These are phyloP conservation scores for Leptinotarsa rubiginosa DNA, from an alignment of 2,888 invertebrate genomes.

Conservation along the genomic window DNA sequence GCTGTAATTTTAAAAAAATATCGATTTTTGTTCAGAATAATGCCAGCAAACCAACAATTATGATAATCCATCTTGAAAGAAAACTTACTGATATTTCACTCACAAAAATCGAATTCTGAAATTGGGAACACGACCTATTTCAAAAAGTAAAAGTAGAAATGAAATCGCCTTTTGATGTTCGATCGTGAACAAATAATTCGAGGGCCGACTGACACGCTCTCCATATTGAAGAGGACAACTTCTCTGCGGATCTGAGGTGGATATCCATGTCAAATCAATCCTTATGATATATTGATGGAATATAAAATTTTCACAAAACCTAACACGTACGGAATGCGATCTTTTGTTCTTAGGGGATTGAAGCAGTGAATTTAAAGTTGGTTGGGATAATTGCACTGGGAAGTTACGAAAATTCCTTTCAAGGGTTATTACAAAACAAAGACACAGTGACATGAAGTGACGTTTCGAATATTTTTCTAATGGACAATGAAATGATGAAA, in stretches of 20 bases:
- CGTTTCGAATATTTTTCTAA: no score
- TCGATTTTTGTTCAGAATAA: not conserved
- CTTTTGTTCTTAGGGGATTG: conserved; percentile 16
- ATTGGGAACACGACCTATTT: not conserved
- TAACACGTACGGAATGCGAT: conserved; percentile 16
- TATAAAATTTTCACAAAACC: conserved; percentile 19
- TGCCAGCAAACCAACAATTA: not conserved
- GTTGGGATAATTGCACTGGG: conserved; percentile 6
- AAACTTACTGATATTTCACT: not conserved
- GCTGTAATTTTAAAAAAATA: not conserved
- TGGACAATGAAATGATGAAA: no score
- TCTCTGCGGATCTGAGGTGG: conserved; percentile 36
- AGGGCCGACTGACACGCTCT: conserved; percentile 31
- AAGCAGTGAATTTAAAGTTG: conserved; percentile 4
- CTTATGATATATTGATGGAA: conserved; percentile 33
- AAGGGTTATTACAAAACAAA: not conserved
- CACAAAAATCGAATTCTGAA: not conserved
- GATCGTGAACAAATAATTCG: conserved; percentile 35
- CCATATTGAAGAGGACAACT: conserved; percentile 38
- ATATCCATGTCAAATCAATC: conserved; percentile 40
- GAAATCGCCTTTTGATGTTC: conserved; percentile 28
- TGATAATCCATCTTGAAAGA: not conserved
- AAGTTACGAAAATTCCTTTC: conserved; percentile 4
- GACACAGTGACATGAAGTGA: no score
- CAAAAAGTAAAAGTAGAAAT: conserved; percentile 21